Evolutionary conservation across 1,140 invertebrate species (phyloP).

Genomic region (Araneus ventricosus): DNA sequence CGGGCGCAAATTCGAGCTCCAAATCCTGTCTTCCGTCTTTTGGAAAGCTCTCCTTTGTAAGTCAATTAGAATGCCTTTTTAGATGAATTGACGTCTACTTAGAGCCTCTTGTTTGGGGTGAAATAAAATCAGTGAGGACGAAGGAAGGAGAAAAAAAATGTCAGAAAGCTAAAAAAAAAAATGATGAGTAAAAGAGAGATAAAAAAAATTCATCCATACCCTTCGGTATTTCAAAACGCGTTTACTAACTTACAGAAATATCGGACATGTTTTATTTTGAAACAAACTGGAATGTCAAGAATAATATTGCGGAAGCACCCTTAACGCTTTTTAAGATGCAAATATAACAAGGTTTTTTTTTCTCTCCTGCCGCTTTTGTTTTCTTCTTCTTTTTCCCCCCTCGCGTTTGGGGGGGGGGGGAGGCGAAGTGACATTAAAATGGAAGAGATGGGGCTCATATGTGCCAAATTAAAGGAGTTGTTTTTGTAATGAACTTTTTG

Average conservation of each 20-base stretch:
- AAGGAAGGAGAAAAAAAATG: conserved; percentile 26
- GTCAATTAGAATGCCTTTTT: conserved; percentile 75
- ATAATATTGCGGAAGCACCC: conserved; percentile 32
- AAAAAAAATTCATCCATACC: conserved; percentile 50
- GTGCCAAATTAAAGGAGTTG: conserved; percentile 60
- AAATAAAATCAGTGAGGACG: conserved; percentile 52
- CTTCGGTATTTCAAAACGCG: conserved; percentile 35
- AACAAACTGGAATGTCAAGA: conserved; percentile 54
- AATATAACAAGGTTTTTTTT: conserved; percentile 51
- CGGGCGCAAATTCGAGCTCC: conserved; percentile 44
- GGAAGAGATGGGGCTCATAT: background rate
- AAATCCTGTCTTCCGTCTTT: conserved; percentile 26
- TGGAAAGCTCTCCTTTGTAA: conserved; percentile 68
- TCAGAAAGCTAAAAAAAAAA: conserved; percentile 24
- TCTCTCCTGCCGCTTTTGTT: conserved; percentile 4
- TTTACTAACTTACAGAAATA: conserved; percentile 52
- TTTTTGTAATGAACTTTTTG: conserved; percentile 20
- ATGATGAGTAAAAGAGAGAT: conserved; percentile 43
- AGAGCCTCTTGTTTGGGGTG: conserved; percentile 69
- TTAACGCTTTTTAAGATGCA: conserved; percentile 70
- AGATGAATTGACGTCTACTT: conserved; percentile 75
- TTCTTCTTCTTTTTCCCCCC: background rate
- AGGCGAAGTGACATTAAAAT: conserved; percentile 32
- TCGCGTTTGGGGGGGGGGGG: background rate
- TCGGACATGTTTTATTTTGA: conserved; percentile 48